These are phyloP conservation scores for Pogona vitticeps DNA, from an alignment of 2,113 vertebrate species.

Conservation along the genomic window DNA sequence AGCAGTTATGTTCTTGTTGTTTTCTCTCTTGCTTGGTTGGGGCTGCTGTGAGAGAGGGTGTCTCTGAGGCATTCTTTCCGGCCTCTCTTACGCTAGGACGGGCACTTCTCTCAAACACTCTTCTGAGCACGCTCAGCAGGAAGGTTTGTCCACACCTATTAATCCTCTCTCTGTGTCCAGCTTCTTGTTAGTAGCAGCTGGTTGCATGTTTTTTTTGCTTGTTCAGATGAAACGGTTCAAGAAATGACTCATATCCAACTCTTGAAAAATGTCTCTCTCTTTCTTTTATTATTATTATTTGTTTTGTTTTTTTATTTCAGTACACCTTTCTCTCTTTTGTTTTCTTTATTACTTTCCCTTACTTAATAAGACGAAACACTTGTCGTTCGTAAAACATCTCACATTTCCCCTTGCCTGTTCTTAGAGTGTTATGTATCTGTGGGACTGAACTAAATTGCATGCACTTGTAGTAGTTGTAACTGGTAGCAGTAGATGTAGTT, in stretches of 20 bases:
- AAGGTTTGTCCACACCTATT: slow-evolving; percentile 90
- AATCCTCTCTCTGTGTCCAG: slow-evolving; percentile 85
- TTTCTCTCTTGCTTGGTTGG: slow-evolving; percentile 89
- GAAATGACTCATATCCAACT: slow-evolving; percentile 80
- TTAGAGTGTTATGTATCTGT: slow-evolving; percentile 84
- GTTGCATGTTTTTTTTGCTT: slow-evolving; percentile 87
- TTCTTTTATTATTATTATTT: slow-evolving; percentile 52
- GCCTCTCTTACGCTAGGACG: slow-evolving; percentile 88
- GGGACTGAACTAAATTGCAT: slow-evolving; percentile 85
- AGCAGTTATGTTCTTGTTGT: slow-evolving; percentile 87
- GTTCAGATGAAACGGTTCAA: slow-evolving; percentile 82
- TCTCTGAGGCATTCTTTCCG: slow-evolving; percentile 85
- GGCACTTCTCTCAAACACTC: slow-evolving; percentile 88
- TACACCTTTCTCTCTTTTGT: slow-evolving; percentile 67
- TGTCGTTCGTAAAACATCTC: slow-evolving; percentile 84
- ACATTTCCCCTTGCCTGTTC: slow-evolving; percentile 84
- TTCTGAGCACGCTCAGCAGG: slow-evolving; percentile 86
- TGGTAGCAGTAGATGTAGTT: slow-evolving; percentile 82
- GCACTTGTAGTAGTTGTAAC: slow-evolving; percentile 78
- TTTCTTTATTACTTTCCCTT: slow-evolving; percentile 76
- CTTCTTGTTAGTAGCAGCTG: slow-evolving; percentile 85
- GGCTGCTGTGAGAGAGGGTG: slow-evolving; percentile 87
- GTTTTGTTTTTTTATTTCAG: slow-evolving; percentile 57
- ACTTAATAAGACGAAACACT: slow-evolving; percentile 79
- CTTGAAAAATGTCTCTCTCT: slow-evolving; percentile 80